phyloP scores from a whole-genome alignment of 2,113 vertebrate species.

The Epinephelus moara region DNA sequence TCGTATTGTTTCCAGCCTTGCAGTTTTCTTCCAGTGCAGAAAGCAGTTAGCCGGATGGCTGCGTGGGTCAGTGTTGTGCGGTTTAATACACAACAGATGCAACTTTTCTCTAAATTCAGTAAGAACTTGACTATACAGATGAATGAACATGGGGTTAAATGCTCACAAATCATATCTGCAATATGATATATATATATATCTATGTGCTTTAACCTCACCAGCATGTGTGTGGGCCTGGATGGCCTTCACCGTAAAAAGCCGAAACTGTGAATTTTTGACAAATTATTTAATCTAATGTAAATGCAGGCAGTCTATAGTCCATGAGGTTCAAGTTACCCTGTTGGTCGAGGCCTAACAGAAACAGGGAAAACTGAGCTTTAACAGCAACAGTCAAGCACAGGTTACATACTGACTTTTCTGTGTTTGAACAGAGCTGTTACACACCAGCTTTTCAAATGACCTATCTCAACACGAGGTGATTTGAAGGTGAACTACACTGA shows the following conservation, averaged over 20 bases:
- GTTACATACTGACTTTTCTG: background rate
- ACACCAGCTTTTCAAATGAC: background rate
- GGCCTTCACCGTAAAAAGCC: constrained; percentile 20
- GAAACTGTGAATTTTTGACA: constrained; percentile 35
- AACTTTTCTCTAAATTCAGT: background rate
- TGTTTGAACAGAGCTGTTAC: background rate
- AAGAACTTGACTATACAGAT: background rate
- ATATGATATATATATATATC: constrained; percentile 35
- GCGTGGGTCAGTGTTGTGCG: constrained; percentile 20
- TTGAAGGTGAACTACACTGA: background rate
- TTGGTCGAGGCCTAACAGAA: background rate
- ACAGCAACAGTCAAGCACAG: background rate
- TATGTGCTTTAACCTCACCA: constrained; percentile 30
- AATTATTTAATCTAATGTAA: constrained; percentile 42
- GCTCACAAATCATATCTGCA: constrained; percentile 24
- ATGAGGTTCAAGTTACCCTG: constrained; percentile 8
- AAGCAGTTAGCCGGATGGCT: constrained; percentile 8
- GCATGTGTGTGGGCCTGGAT: constrained; percentile 23
- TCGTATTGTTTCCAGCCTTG: constrained; percentile 35
- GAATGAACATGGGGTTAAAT: constrained; percentile 18
- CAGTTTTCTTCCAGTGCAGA: constrained; percentile 9
- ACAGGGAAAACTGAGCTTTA: background rate
- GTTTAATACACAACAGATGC: constrained; percentile 44
- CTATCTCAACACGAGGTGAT: background rate
- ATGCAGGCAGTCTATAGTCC: background rate